Conservation (phyloP, 2,888 invertebrate species). For the Phyllotreta cruciferae region DNA sequence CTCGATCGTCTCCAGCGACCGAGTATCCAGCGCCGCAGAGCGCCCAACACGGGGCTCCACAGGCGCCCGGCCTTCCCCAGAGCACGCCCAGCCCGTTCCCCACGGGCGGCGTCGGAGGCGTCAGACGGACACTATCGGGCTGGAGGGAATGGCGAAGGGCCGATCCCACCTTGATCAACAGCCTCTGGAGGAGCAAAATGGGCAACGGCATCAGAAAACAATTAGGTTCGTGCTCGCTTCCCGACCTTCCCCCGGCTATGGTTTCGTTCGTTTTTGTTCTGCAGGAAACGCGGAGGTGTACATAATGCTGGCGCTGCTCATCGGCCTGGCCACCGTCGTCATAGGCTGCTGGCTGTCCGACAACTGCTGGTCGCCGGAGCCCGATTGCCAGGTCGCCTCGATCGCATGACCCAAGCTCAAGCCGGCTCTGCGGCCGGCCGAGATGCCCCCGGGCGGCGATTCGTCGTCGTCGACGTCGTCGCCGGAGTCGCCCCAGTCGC, state of each 20-base stretch:
- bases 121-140: constrained; percentile 64
- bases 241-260: background rate
- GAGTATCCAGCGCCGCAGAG: constrained; percentile 64
- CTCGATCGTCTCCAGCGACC: constrained; percentile 54
- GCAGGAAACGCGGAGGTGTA: constrained; percentile 76
- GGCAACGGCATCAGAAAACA: constrained; percentile 74
- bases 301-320: constrained; percentile 75
- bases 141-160: constrained; percentile 77
- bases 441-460: constrained; percentile 54
- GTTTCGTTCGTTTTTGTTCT: background rate
- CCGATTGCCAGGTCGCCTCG: constrained; percentile 69
- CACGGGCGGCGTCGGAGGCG: constrained; percentile 66
- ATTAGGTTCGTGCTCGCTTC: constrained; percentile 60
- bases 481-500: constrained; percentile 35
- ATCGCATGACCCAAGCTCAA: constrained; percentile 74
- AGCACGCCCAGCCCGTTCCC: constrained; percentile 64
- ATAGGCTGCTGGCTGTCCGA: constrained; percentile 80
- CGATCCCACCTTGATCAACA: constrained; percentile 76
- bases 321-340: constrained; percentile 76
- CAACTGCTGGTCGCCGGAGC: constrained; percentile 81
- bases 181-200: constrained; percentile 76
- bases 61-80: constrained; percentile 57
- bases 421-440: constrained; percentile 61
- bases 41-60: constrained; percentile 64
- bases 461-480: constrained; percentile 42